Evolutionary conservation across 2,113 vertebrate genomes (phyloP), one percentile per base, ranked within the genome.

Genomic region (Isichthys henryi): DNA sequence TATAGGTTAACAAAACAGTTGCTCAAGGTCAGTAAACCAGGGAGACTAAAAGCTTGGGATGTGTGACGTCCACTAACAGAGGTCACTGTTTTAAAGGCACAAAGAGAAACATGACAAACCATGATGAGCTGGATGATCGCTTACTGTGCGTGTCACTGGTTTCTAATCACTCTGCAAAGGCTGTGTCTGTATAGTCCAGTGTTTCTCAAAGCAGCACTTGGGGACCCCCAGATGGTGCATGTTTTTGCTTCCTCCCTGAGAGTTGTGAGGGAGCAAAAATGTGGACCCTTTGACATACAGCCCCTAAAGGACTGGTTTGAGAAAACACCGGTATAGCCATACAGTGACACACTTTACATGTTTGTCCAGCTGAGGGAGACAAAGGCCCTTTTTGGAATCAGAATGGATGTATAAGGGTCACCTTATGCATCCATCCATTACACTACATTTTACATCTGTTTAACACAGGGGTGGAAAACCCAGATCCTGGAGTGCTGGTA

Each of bases 11-110:
- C 74, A 35, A 80, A 80, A 80, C 31, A 77, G 74, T 80, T 15
- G 15, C 74, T 80, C 31, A 35, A 80, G 74, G 74, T 77, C 70
- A 77, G 35, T 77, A 77, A 77, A 39, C 27, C 70, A 77, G 35
- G 31, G 70, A 77, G 70, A 39, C 27, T 39, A 31, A 77, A 31
- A 15, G 13, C 31, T 15, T 6, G 70, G 70, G 31, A 19, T 39
- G 35, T 39, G n/a, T 27, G 10, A 13, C 94, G 93, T 95, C 93
- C 92, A 92, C 95, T 95, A 77, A 48, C 23, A 49, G 9, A 27
- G 23, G 45, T 86, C n/a, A 17, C n/a, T 4, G 10, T 31, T 86
- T 50, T 48, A 4, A 27, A 23, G n/a, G 83, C 45, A 49, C 46
- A n/a, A 46, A 6, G 0, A 48, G 9, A 84, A 43, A 5, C 45